These are phyloP conservation scores for Scaptomyza caliginosa DNA, from an alignment of 2,888 invertebrate genomes.

Conservation along the genomic window DNA sequence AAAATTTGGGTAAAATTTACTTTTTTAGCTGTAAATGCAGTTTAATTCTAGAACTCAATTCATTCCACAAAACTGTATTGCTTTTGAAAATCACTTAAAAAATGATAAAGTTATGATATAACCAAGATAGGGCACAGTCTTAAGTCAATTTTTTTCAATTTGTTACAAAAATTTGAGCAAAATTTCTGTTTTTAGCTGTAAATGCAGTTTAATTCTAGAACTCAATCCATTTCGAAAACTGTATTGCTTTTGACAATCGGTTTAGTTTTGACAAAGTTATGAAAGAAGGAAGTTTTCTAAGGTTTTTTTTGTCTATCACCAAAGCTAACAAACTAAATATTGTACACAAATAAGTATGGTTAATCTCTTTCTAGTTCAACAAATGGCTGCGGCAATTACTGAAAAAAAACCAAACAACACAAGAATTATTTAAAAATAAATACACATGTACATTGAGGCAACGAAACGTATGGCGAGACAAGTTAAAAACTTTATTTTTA, in stretches of 20 bases:
- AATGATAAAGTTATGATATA: neutral
- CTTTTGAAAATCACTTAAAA: neutral
- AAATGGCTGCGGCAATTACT: neutral
- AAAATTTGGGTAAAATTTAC: neutral
- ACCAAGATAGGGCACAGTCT: too few species aligned
- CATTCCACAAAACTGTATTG: neutral
- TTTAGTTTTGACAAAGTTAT: neutral
- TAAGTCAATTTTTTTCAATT: too few species aligned
- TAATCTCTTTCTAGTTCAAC: neutral
- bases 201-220: neutral
- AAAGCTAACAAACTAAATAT: neutral
- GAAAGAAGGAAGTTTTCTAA: neutral
- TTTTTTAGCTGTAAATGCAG: neutral
- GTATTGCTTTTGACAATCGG: neutral
- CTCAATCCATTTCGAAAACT: neutral
- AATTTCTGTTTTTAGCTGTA: neutral
- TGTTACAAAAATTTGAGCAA: neutral
- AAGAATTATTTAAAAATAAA: slow-evolving; percentile 9
- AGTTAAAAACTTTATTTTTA: slow-evolving; percentile 69
- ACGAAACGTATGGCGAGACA: slow-evolving; percentile 15
- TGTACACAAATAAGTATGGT: neutral
- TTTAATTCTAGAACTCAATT: too few species aligned
- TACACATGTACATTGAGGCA: slow-evolving; percentile 5
- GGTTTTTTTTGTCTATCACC: neutral
- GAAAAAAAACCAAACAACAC: too few species aligned